Base-by-base conservation (phyloP, 92 coral and sea anemone genomes). In the Chrysogorgia sp. region DNA sequence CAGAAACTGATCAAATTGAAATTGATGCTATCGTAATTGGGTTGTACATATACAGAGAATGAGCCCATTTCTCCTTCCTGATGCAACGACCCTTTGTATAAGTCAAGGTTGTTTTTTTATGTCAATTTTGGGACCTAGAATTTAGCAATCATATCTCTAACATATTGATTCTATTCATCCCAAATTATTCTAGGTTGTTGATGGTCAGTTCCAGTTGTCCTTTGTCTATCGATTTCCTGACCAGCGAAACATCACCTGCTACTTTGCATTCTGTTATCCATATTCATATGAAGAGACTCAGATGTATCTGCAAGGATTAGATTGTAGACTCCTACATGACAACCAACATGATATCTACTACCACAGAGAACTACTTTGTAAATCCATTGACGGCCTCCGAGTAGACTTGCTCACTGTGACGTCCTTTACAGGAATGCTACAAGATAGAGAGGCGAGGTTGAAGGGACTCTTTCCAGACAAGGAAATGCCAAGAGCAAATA, bases 201-300 rank as follows among this genome's bases (percentile, higher is more conserved):
- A 96, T 57, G 99, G 99, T 14, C 97, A 92, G 71, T 96, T 96
- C 43, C 91, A 81, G 55, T 74, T 96, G 20, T 89, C 97, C n/a
- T 96, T 96, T 80, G 74, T 76, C 0, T 96, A 89, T 59, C 99
- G 99, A 15, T 96, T 92, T 74, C 91, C 99, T 33, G 99, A 96
- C 30, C 93, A 91, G 43, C 86, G 89, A 17, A 88, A 87, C 74
- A 72, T 81, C 12, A 86, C 89, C 1, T 85, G 85, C 78, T 96
- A 87, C 64, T 96, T 96, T 88, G 99, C 99, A 0, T 96, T 96
- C 71, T 96, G 97, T 63, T 96, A 92, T 56, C 99, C 99, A 4
- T 88, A 85, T 61, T 96, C 99, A 0, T 96, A 96, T 55, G 85
- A 92, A 15, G 97, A 96, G 68, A 84, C 89, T 33, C 99, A 96